Evolutionary conservation across 92 coral and sea anemone genomes (phyloP).

Genomic region (Zoanthus sociatus): DNA sequence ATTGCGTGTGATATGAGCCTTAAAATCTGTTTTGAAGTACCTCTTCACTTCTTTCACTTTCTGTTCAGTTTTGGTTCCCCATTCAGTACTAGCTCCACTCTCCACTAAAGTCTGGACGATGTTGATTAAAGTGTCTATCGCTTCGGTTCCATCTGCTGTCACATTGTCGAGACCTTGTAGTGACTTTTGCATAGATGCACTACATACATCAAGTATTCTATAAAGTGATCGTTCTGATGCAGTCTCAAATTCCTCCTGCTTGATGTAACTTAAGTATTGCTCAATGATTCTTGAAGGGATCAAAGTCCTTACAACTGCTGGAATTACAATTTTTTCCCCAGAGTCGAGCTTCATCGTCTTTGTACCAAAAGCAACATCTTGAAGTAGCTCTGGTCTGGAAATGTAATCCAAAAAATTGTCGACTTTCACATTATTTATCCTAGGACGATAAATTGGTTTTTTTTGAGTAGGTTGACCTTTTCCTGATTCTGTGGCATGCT

Average conservation of each 20-base stretch:
- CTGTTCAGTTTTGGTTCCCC: slow-evolving; percentile 1
- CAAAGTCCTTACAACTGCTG: slow-evolving; percentile 23
- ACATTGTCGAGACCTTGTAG: slow-evolving; percentile 19
- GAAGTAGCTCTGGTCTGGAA: too few relatives aligned
- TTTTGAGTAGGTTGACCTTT: too few relatives aligned
- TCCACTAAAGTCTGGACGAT: neutral
- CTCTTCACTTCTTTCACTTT: slow-evolving; percentile 56
- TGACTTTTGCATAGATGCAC: too few relatives aligned
- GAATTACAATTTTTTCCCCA: neutral
- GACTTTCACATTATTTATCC: too few relatives aligned
- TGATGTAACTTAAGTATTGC: neutral
- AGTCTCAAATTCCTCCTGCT: neutral
- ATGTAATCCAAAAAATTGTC: too few relatives aligned
- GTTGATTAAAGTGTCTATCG: slow-evolving; percentile 31
- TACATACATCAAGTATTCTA: neutral
- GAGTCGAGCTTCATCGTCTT: too few relatives aligned
- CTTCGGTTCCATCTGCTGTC: slow-evolving; percentile 63
- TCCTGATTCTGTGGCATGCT: too few relatives aligned
- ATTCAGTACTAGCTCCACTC: slow-evolving; percentile 19
- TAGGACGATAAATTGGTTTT: too few relatives aligned
- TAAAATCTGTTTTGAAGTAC: slow-evolving; percentile 71
- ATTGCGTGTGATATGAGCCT: slow-evolving; percentile 55
- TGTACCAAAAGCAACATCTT: too few relatives aligned
- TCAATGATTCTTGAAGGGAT: neutral
- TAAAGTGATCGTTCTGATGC: slow-evolving; percentile 8